Evolutionary conservation across 2,888 invertebrate genomes (phyloP), one percentile per base, ranked within the genome.

Genomic region (Caenorhabditis sp.): DNA sequence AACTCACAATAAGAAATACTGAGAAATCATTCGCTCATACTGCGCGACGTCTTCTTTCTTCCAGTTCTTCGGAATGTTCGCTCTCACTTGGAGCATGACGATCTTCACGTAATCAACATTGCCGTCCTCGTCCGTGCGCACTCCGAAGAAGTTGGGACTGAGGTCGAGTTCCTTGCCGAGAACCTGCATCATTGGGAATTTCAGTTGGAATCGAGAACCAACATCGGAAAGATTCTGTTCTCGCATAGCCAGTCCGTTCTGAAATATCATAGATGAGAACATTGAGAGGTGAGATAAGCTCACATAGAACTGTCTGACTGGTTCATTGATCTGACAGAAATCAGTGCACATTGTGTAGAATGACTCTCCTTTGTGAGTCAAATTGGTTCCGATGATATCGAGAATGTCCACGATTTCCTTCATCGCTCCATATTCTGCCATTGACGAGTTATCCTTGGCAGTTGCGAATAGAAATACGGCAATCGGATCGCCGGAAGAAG

Each of bases 251-350:
- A 88, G 56, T 22, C 89, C 89, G 55, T 89, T 89, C 89, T 89
- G 78, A 70, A 87, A 71, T 24, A 20, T 15, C 9, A n/a, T 8
- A n/a, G 15, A 32, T 9, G 22, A 51, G 13, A 20, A 26, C 8
- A 9, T 9, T 50, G 1, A 2, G 13, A 4, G 6, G 3, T 13
- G 2, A 6, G 9, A 22, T 1, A 18, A 22, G 77, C 84, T 62
- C 35, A 89, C 89, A 37, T 85, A 81, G 60, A 86, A 90, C 69
- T 89, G 89, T 44, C 88, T 64, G 15, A 90, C 83, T 3, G 90
- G 89, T 64, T 90, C 90, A 53, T 90, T 90, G 15, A 90, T 77
- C 60, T 86, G 82, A 69, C 90, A 90, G 62, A 90, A 89, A 79
- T 89, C 88, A 18, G 86, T 82, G 81, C 90, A 90, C 53, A 90